phyloP scores from a whole-genome alignment of 2,888 invertebrate species.

The Oligia strigilis region DNA sequence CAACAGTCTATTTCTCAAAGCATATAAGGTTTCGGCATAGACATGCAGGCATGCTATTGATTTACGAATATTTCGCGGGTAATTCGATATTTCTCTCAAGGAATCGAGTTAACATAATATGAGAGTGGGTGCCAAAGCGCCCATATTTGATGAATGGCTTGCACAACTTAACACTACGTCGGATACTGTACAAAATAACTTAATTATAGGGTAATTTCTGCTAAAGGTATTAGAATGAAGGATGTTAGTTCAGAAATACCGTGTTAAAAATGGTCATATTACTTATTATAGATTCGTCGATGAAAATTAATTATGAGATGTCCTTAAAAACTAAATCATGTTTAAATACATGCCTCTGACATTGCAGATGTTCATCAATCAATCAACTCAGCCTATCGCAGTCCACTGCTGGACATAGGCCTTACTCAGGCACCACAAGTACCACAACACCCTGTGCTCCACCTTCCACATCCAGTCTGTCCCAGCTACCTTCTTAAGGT shows the following conservation, averaged over 20 bases:
- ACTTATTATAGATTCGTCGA: not conserved
- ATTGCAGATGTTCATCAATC: not conserved
- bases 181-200: conserved; percentile 36
- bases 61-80: conserved; percentile 60
- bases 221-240: not conserved
- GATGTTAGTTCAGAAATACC: not conserved
- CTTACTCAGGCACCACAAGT: not conserved
- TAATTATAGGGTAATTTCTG: conserved; percentile 36
- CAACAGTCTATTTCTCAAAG: conserved; percentile 31
- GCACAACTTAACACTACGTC: conserved; percentile 46
- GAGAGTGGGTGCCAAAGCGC: conserved; percentile 62
- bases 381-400: not conserved
- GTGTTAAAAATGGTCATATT: not conserved
- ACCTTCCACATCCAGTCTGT: no score
- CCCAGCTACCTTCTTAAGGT: not conserved
- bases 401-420: not conserved
- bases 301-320: not conserved
- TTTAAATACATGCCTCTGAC: not conserved
- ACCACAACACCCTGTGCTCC: not conserved
- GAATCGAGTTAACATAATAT: conserved; percentile 59
- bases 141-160: conserved; percentile 62
- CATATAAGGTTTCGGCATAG: conserved; percentile 47
- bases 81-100: conserved; percentile 61
- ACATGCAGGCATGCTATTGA: conserved; percentile 62
- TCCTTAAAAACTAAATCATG: not conserved